Percentiles rank a stretch among this genome's conserved stretches.
Evolutionary conservation across 2,113 vertebrate species (phyloP).

Genomic region (Mesembrinibis cayennensis): DNA sequence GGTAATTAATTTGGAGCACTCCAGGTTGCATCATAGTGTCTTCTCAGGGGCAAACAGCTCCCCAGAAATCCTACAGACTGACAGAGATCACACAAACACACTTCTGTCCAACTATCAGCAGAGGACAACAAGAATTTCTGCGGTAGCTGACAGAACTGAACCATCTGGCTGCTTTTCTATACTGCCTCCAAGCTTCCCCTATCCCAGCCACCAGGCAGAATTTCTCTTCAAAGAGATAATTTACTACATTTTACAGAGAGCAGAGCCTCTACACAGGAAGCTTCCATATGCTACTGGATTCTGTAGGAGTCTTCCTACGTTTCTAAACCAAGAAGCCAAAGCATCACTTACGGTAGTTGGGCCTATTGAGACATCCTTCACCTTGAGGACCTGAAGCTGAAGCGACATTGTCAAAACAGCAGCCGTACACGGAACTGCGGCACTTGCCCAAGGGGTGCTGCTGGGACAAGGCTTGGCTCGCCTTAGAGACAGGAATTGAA

Average conservation of each 20-base stretch:
- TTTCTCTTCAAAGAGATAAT: neutral
- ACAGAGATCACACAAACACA: neutral
- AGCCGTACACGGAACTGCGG: conserved; percentile 82
- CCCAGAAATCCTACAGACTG: neutral
- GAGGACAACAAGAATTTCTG: neutral
- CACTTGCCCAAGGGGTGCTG: conserved; percentile 76
- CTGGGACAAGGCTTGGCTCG: conserved; percentile 56
- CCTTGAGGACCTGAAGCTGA: conserved; percentile 84
- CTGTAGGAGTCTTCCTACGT: neutral
- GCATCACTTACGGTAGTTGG: conserved; percentile 79
- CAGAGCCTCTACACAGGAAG: neutral
- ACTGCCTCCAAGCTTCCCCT: neutral
- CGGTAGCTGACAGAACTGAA: neutral
- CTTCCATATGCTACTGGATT: neutral
- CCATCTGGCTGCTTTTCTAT: neutral
- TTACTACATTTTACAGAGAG: neutral
- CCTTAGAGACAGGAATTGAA: conserved; percentile 42
- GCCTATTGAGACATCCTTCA: conserved; percentile 83
- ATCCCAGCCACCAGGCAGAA: neutral
- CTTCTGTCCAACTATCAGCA: neutral
- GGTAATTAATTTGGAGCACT: neutral
- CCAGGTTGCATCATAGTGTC: neutral
- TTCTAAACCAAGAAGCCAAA: neutral
- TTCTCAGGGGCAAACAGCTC: neutral
- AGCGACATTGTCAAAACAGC: conserved; percentile 86